Base-by-base conservation (phyloP, 64 coral and sea anemone genomes). In the Montipora cactus region DNA sequence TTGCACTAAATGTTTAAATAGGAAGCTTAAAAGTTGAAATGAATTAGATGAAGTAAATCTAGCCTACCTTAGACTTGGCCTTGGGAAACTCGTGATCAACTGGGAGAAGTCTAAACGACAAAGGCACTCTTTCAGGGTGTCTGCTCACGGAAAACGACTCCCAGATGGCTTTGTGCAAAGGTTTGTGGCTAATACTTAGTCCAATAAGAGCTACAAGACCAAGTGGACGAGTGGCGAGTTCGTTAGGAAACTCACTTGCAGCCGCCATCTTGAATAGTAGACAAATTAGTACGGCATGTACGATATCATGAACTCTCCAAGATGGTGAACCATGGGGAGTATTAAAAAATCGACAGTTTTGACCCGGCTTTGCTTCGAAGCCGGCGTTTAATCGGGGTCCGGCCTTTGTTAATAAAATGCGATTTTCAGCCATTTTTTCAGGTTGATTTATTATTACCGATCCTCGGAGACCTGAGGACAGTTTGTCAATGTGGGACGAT, bases 91-190 rank as follows among this genome's bases (percentile, higher is more conserved):
- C 95, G n/a, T 99, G 89, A 49, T 99, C 97, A 75, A 92, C 77
- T 7, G 95, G 74, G 5, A 96, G 47, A 44, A 99, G 86, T 87
- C 87, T 94, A 74, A 96, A 99, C 2, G 97, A 94, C 18, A 96
- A 67, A 7, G 92, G 95, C 16, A 95, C 92, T 49, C 95, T 85
- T 16, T 99, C 98, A 10, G 92, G 88, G 62, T 93, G 92, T 89
- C 94, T 96, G 62, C 89, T 96, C 22, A 98, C 94, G 78, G 92
- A 94, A 81, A 96, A 99, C 23, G 98, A 99, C 90, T 99, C 95
- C 98, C 98, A 99, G 61, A 99, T 99, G 8, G 95, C 92, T 58
- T 89, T 99, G 37, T 99, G 98, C 8, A 96, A 84, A 23, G 94
- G 84, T 79, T 96, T 99, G 52, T 96, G 85, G 20, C n/a, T 22